These are phyloP conservation scores for Philaethria dido DNA, from an alignment of 2,888 invertebrate genomes.

Conservation along the genomic window DNA sequence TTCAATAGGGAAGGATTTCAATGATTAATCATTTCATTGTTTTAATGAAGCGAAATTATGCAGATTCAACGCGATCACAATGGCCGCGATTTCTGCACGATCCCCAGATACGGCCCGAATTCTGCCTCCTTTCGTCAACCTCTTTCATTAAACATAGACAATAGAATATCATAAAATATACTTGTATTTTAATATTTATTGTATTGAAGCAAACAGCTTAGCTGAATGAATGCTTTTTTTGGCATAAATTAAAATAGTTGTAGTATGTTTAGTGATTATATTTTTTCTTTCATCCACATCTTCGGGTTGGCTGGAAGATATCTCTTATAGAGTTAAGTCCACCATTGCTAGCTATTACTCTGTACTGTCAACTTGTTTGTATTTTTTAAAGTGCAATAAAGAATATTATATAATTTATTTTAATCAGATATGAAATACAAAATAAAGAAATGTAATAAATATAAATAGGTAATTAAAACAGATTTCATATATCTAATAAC, in stretches of 20 bases:
- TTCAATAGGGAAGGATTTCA: slow-evolving; percentile 65
- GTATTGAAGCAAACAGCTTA: neutral
- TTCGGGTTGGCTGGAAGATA: too few relatives aligned
- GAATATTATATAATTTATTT: too few relatives aligned
- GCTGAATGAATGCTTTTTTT: neutral
- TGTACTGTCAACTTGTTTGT: too few relatives aligned
- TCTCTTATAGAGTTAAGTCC: too few relatives aligned
- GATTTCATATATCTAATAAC: too few relatives aligned
- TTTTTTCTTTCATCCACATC: too few relatives aligned
- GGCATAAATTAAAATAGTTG: neutral
- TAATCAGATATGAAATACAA: too few relatives aligned
- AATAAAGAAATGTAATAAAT: too few relatives aligned
- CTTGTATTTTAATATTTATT: neutral
- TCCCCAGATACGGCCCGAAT: slow-evolving; percentile 58
- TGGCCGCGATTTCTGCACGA: slow-evolving; percentile 64
- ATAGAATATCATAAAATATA: slow-evolving; percentile 4
- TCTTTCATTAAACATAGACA: slow-evolving; percentile 36
- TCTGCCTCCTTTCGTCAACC: slow-evolving; percentile 33
- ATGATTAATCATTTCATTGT: slow-evolving; percentile 81
- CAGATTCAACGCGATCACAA: slow-evolving; percentile 76
- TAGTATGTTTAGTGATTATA: too few relatives aligned
- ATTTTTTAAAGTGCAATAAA: too few relatives aligned
- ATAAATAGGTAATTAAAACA: too few relatives aligned
- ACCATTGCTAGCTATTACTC: too few relatives aligned
- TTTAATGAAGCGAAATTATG: slow-evolving; percentile 82